Percentiles rank a stretch among this genome's conserved stretches.
These are phyloP conservation scores for Petrosia ficiformis DNA, from an alignment of 37 sponge, comb jelly and placozoan genomes.

Conservation along the genomic window DNA sequence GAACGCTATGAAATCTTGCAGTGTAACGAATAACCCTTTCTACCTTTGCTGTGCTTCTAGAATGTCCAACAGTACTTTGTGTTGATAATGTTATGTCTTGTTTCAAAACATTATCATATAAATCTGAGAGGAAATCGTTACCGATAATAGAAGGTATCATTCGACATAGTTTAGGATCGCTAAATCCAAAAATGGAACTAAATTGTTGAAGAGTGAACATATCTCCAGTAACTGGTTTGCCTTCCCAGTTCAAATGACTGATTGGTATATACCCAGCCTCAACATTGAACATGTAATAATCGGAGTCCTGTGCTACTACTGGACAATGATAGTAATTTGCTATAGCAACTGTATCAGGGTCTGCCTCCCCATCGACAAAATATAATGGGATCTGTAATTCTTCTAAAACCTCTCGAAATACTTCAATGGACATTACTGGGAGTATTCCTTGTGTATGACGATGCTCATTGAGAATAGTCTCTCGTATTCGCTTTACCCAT, in stretches of 20 bases:
- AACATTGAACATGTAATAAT: constrained; percentile 73
- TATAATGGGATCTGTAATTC: constrained; percentile 29
- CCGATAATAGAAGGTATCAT: constrained; percentile 62
- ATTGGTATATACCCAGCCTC: constrained; percentile 60
- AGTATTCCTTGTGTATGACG: background rate
- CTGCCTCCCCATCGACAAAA: constrained; percentile 78
- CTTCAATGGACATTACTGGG: constrained; percentile 29
- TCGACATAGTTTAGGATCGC: constrained; percentile 19
- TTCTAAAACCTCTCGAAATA: constrained; percentile 27
- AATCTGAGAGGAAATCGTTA: constrained; percentile 49
- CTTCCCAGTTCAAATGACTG: constrained; percentile 42
- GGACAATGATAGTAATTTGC: constrained; percentile 63
- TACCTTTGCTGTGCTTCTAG: background rate
- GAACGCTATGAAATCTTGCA: background rate
- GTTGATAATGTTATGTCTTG: background rate
- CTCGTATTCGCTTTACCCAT: background rate
- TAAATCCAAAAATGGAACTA: constrained; percentile 16
- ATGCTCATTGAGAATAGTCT: no score
- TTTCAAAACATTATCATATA: background rate
- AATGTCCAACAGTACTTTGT: background rate
- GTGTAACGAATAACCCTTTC: background rate
- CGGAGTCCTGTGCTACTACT: constrained; percentile 67
- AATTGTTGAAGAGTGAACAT: constrained; percentile 35
- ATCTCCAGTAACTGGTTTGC: constrained; percentile 31
- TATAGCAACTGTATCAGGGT: constrained; percentile 35